These are phyloP conservation scores for Drosophila putrida DNA, from an alignment of 2,888 invertebrate genomes.

Conservation along the genomic window DNA sequence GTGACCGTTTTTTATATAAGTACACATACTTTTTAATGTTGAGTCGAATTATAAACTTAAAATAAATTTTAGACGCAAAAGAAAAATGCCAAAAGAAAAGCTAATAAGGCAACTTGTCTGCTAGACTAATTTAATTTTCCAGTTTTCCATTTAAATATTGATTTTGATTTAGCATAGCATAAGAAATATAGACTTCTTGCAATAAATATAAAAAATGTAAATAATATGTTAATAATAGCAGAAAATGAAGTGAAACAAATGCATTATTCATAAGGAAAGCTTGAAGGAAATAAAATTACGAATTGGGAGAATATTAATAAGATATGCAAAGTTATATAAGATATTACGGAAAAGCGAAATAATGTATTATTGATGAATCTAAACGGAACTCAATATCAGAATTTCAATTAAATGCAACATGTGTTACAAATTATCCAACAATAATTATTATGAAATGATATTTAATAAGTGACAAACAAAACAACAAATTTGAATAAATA, in stretches of 20 bases:
- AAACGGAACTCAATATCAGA: too few relatives aligned
- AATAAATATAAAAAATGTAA: not conserved
- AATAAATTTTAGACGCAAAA: slow-evolving; percentile 51
- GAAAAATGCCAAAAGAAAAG: slow-evolving; percentile 45
- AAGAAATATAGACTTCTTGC: not conserved
- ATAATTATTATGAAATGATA: too few relatives aligned
- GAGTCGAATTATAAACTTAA: slow-evolving; percentile 40
- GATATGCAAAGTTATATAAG: too few relatives aligned
- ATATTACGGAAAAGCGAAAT: too few relatives aligned
- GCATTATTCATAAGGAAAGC: not conserved
- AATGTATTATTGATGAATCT: too few relatives aligned
- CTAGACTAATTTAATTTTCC: slow-evolving; percentile 10
- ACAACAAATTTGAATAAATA: too few relatives aligned
- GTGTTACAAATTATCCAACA: not conserved
- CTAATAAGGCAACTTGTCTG: slow-evolving; percentile 55
- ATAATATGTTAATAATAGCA: not conserved
- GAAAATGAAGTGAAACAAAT: not conserved
- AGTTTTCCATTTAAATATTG: slow-evolving; percentile 3
- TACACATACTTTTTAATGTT: slow-evolving; percentile 18
- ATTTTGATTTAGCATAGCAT: not conserved
- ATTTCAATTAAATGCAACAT: too few relatives aligned
- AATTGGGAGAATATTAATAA: too few relatives aligned
- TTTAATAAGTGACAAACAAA: too few relatives aligned
- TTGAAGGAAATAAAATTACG: not conserved
- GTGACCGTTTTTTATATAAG: slow-evolving; percentile 44